Evolutionary conservation across 2,113 vertebrate species (phyloP).

Genomic region (Oryzias javanicus): DNA sequence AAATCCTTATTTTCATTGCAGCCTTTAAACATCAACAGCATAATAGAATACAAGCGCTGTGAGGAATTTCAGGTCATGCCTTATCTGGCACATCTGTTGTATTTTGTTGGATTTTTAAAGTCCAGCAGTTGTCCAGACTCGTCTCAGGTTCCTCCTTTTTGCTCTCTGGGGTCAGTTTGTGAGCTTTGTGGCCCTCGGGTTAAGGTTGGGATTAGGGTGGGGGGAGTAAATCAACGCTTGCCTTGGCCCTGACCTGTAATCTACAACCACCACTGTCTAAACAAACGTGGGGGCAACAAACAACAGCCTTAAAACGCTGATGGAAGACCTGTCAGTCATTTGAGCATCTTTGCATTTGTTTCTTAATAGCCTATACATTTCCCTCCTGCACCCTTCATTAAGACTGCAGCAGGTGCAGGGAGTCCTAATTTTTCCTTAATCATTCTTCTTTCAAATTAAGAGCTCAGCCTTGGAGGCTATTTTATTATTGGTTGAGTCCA

Average conservation of each 20-base stretch:
- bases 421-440: neutral
- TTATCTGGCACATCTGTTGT: neutral
- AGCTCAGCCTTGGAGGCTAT: neutral
- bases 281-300: slow-evolving; percentile 20
- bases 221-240: slow-evolving; percentile 55
- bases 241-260: slow-evolving; percentile 54
- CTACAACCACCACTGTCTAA: slow-evolving; percentile 41
- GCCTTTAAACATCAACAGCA: too few species aligned
- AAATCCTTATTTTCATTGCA: too few species aligned
- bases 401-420: too few species aligned
- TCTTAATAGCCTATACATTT: neutral
- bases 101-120: neutral
- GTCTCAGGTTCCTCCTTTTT: slow-evolving; percentile 14
- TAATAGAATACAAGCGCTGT: too few species aligned
- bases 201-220: slow-evolving; percentile 58
- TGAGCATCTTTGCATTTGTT: too few species aligned
- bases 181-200: slow-evolving; percentile 31
- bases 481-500: slow-evolving; percentile 26
- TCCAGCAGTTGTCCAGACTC: neutral
- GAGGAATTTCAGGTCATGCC: too few species aligned
- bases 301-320: slow-evolving; percentile 3
- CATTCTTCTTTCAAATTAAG: neutral
- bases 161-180: slow-evolving; percentile 34
- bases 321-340: neutral
- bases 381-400: neutral